Percentiles rank a stretch among this genome's conserved stretches.
These are phyloP conservation scores for Myopa testacea DNA, from an alignment of 2,888 invertebrate species.

Conservation along the genomic window DNA sequence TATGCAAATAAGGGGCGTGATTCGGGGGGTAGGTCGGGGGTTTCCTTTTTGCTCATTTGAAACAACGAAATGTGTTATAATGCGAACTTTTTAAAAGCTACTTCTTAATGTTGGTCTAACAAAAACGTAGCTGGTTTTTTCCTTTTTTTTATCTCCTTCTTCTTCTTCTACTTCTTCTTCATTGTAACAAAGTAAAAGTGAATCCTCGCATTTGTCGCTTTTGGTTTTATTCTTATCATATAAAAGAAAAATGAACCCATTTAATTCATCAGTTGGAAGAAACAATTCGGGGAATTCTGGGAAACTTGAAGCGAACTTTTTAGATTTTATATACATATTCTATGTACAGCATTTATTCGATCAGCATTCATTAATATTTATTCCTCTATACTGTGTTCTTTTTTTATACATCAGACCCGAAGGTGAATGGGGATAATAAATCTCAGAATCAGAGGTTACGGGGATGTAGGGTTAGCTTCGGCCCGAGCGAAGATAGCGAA, in stretches of 20 bases:
- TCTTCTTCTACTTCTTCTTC: neutral
- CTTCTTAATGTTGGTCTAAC: neutral
- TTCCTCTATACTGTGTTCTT: no score
- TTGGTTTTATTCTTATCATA: neutral
- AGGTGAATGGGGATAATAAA: no score
- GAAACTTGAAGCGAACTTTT: no score
- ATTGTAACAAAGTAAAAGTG: neutral
- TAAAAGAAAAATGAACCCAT: neutral
- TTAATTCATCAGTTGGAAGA: constrained; percentile 14
- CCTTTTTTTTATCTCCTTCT: neutral
- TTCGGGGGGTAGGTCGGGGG: neutral
- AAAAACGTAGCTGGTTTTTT: neutral
- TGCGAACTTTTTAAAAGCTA: neutral
- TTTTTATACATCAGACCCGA: no score
- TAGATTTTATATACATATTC: no score
- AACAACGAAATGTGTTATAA: constrained; percentile 1
- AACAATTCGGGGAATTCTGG: no score
- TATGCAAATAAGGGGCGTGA: no score
- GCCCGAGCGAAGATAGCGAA: no score
- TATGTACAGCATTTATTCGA: no score
- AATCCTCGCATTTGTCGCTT: neutral
- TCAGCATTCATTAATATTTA: no score
- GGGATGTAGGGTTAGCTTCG: no score
- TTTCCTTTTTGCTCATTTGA: constrained; percentile 15
- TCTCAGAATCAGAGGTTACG: no score